A percentile compares a stretch with the other conserved stretches of the same genome.
Evolutionary conservation across 1,140 invertebrate species (phyloP).

Genomic region (Camponotus pennsylvanicus): DNA sequence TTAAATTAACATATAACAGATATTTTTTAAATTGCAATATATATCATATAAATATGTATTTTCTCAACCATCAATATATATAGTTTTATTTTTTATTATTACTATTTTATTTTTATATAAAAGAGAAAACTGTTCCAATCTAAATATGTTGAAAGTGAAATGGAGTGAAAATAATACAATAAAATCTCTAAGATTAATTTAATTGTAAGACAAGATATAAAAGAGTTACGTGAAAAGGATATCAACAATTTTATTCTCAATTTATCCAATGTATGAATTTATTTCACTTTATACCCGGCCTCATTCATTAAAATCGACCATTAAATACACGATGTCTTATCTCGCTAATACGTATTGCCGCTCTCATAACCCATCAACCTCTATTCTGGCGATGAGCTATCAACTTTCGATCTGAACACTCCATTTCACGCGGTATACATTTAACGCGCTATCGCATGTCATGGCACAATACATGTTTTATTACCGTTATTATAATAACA

Average conservation of each 20-base stretch:
- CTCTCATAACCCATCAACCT: constrained; percentile 53
- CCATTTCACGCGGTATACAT: constrained; percentile 52
- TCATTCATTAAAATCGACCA: not conserved
- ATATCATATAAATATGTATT: not conserved
- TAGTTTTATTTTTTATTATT: not conserved
- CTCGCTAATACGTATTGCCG: constrained; percentile 23
- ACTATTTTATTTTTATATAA: constrained; percentile 9
- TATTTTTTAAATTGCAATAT: constrained; percentile 1
- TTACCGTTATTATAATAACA: not conserved
- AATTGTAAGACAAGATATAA: constrained; percentile 14
- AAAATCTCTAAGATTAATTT: not conserved
- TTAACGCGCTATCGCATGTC: constrained; percentile 1
- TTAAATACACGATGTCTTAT: constrained; percentile 6
- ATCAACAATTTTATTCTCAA: not conserved
- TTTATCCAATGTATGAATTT: not conserved
- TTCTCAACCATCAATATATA: not conserved
- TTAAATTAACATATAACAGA: not conserved
- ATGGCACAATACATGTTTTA: not conserved
- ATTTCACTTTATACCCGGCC: not conserved
- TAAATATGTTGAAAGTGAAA: constrained; percentile 5
- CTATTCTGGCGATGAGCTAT: constrained; percentile 35
- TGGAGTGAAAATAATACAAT: constrained; percentile 18
- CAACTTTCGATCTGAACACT: constrained; percentile 57
- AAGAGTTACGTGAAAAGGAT: not conserved
- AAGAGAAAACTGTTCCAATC: not conserved